Evolutionary conservation across 92 coral and sea anemone genomes (phyloP).

Genomic region (Palythoa heliodiscus): DNA sequence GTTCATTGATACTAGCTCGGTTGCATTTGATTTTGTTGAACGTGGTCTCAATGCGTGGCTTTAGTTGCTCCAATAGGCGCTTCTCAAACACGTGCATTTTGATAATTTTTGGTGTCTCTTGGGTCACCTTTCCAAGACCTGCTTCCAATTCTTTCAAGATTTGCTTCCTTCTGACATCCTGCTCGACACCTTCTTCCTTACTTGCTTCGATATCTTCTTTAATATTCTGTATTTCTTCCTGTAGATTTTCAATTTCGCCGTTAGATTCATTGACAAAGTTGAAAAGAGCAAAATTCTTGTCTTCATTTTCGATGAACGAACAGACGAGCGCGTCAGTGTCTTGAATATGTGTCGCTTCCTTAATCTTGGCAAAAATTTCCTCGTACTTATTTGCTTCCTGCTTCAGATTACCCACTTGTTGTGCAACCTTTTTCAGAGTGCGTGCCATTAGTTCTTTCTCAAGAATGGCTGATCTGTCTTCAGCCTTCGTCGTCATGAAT

Average conservation of each 20-base stretch:
- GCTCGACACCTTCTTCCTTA: conserved; percentile 71
- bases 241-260: conserved; percentile 85
- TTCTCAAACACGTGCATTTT: conserved; percentile 58
- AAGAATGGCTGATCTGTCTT: conserved; percentile 80
- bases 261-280: conserved; percentile 86
- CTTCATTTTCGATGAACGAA: conserved; percentile 90
- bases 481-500: conserved; percentile 90
- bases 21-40: conserved; percentile 79
- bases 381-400: conserved; percentile 80
- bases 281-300: conserved; percentile 95
- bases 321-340: conserved; percentile 81
- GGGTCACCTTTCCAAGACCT: conserved; percentile 53
- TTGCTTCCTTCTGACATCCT: conserved; percentile 76
- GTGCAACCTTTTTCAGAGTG: conserved; percentile 60
- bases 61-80: conserved; percentile 69
- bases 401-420: conserved; percentile 69
- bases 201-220: conserved; percentile 73
- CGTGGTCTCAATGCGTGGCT: conserved; percentile 77
- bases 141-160: conserved; percentile 79
- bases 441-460: conserved; percentile 72
- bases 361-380: conserved; percentile 82
- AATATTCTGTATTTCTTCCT: conserved; percentile 77
- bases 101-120: conserved; percentile 52
- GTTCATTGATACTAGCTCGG: conserved; percentile 77
- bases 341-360: conserved; percentile 86